phyloP scores from a whole-genome alignment of 2,888 invertebrate species.

The Apotomis capreana region DNA sequence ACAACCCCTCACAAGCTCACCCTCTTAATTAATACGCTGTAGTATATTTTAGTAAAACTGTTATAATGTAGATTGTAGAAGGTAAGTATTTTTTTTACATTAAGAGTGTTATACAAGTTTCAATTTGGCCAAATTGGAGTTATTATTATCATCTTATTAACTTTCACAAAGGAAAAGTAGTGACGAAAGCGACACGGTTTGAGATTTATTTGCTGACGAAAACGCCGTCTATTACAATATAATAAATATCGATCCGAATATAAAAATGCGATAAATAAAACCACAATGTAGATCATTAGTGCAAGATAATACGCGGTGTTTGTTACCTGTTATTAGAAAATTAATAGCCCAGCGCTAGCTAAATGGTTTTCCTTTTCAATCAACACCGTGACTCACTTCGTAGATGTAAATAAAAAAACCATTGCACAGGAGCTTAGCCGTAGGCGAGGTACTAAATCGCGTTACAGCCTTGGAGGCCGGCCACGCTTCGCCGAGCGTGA shows the following conservation, averaged over 20 bases:
- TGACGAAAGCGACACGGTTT: slow-evolving; percentile 9
- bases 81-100: not conserved
- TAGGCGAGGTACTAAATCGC: slow-evolving; percentile 66
- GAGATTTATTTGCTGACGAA: slow-evolving; percentile 1
- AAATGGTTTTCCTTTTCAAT: slow-evolving; percentile 28
- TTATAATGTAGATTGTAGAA: not conserved
- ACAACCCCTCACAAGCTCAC: slow-evolving; percentile 20
- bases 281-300: slow-evolving; percentile 15
- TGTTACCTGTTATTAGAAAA: slow-evolving; percentile 25
- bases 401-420: slow-evolving; percentile 52
- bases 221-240: slow-evolving; percentile 1
- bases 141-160: slow-evolving; percentile 28
- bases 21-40: slow-evolving; percentile 16
- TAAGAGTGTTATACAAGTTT: not conserved
- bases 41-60: not conserved
- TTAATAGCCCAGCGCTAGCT: slow-evolving; percentile 6
- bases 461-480: slow-evolving; percentile 76
- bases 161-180: slow-evolving; percentile 31
- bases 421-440: slow-evolving; percentile 61
- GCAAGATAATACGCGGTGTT: slow-evolving; percentile 17
- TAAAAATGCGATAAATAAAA: slow-evolving; percentile 8
- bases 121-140: slow-evolving; percentile 22
- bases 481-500: slow-evolving; percentile 75
- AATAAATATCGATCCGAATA: not conserved
- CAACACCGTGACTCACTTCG: slow-evolving; percentile 42